Percentiles rank a stretch among this genome's conserved stretches.
Evolutionary conservation across 2,888 invertebrate species (phyloP).

Genomic region (Gymnoscelis rufifasciata): DNA sequence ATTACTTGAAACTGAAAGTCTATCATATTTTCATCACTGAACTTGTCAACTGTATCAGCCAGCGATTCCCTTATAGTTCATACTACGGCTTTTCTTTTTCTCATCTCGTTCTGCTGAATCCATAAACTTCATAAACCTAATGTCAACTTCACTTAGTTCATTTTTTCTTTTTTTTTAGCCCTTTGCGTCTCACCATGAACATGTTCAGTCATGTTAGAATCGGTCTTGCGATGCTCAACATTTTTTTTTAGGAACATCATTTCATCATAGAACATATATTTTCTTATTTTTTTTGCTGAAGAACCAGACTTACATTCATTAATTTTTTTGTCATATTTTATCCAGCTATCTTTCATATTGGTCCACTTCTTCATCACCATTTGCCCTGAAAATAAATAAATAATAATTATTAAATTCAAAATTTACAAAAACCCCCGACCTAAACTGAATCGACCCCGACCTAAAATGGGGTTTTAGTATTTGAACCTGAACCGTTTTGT

Average conservation of each 20-base stretch:
- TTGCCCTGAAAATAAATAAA: no score
- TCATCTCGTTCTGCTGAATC: not conserved
- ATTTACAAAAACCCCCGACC: not conserved
- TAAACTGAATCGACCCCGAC: not conserved
- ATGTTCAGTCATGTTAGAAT: not conserved
- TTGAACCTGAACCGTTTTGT: no score
- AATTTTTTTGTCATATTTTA: constrained; percentile 17
- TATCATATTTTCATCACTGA: constrained; percentile 1
- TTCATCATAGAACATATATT: constrained; percentile 13
- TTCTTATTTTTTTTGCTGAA: constrained; percentile 13
- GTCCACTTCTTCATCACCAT: constrained; percentile 7
- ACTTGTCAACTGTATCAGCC: not conserved
- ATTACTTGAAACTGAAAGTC: constrained; percentile 1
- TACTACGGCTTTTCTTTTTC: not conserved
- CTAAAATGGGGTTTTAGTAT: not conserved
- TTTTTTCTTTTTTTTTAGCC: not conserved
- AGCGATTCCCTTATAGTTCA: not conserved
- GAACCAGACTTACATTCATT: constrained; percentile 19
- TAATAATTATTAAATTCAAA: not conserved
- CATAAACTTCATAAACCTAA: not conserved
- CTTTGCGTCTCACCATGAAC: not conserved
- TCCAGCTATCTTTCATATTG: constrained; percentile 19
- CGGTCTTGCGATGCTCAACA: not conserved
- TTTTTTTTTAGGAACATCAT: constrained; percentile 2
- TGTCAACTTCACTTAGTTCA: not conserved